Conservation (phyloP, 2,888 invertebrate genomes). For the Ceramica pisi region DNA sequence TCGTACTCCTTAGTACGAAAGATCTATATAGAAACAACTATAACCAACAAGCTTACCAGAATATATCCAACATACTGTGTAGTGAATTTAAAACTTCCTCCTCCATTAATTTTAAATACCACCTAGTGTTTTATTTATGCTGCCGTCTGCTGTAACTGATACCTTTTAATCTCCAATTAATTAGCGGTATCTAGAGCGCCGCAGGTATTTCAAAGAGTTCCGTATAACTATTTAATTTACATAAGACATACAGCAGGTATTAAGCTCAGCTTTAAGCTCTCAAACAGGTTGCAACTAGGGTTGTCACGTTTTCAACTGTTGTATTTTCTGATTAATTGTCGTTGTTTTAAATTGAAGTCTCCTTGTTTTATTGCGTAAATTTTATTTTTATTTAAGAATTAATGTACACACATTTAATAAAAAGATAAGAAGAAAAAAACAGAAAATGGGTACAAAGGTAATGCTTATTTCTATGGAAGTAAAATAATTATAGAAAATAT, state of each 20-base stretch:
- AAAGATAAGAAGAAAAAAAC: too few species aligned
- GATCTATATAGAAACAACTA: too few species aligned
- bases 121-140: background rate
- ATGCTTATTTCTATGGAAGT: too few species aligned
- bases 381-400: too few species aligned
- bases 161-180: constrained; percentile 44
- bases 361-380: too few species aligned
- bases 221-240: constrained; percentile 41
- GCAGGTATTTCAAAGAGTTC: constrained; percentile 29
- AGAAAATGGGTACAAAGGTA: too few species aligned
- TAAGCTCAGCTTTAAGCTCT: constrained; percentile 29
- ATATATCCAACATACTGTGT: background rate
- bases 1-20: too few species aligned
- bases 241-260: constrained; percentile 30
- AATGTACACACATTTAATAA: too few species aligned
- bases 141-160: constrained; percentile 28
- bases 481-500: too few species aligned
- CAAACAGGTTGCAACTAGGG: constrained; percentile 30
- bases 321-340: background rate
- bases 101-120: background rate
- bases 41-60: background rate
- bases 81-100: background rate
- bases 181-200: constrained; percentile 27
- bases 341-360: too few species aligned
- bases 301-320: background rate